phyloP scores from a whole-genome alignment of 2,113 vertebrate genomes.

The Coptodon rendalli region DNA sequence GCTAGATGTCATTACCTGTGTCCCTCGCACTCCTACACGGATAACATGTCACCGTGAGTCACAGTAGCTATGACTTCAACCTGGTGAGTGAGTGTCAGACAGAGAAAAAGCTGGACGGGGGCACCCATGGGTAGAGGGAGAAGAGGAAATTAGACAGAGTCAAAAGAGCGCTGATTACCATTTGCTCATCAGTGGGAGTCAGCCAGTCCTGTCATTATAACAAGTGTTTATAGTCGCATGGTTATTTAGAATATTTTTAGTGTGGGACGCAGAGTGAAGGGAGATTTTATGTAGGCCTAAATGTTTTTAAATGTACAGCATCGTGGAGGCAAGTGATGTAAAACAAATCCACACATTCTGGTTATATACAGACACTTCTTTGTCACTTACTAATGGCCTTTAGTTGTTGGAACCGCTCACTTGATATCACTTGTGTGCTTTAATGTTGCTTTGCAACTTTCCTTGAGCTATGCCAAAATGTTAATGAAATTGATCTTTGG shows the following conservation, averaged over 20 bases:
- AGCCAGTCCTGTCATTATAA: slow-evolving; percentile 34
- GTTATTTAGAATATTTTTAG: slow-evolving; percentile 40
- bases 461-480: slow-evolving; percentile 19
- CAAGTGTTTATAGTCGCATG: slow-evolving; percentile 26
- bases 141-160: slow-evolving; percentile 41
- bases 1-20: slow-evolving; percentile 9
- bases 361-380: neutral
- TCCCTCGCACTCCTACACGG: neutral
- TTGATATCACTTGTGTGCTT: slow-evolving; percentile 17
- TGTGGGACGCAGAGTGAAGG: neutral
- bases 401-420: neutral
- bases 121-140: neutral
- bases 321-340: neutral
- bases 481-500: slow-evolving; percentile 50
- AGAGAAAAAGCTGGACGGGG: neutral
- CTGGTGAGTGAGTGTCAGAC: neutral
- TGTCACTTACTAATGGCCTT: slow-evolving; percentile 4
- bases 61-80: slow-evolving; percentile 9
- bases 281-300: neutral
- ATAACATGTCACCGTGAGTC: slow-evolving; percentile 5
- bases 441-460: slow-evolving; percentile 9
- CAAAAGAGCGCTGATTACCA: slow-evolving; percentile 43
- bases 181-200: slow-evolving; percentile 44
- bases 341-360: neutral
- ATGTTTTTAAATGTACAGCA: neutral